phyloP scores from a whole-genome alignment of 1,140 invertebrate genomes.

The Bombyx mandarina region DNA sequence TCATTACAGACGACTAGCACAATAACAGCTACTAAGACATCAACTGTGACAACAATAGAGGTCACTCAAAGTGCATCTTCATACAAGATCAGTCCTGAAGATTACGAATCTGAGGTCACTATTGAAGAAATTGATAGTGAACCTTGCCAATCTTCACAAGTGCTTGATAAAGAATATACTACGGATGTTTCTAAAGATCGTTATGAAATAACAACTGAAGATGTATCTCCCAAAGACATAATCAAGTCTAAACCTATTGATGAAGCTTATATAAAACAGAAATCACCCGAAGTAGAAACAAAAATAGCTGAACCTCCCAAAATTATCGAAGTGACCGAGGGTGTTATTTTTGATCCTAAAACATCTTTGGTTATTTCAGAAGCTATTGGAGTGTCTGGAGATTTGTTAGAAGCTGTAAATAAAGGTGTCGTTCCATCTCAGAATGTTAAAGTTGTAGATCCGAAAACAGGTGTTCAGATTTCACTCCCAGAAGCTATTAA shows the following conservation, averaged over 20 bases:
- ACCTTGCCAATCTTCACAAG: no score
- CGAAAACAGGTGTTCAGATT: slow-evolving; percentile 78
- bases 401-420: slow-evolving; percentile 77
- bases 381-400: slow-evolving; percentile 74
- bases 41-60: slow-evolving; percentile 40
- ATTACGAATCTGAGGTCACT: slow-evolving; percentile 32
- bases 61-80: slow-evolving; percentile 19
- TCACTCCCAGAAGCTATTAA: slow-evolving; percentile 83
- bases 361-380: slow-evolving; percentile 78
- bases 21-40: slow-evolving; percentile 29
- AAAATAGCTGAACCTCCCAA: slow-evolving; percentile 21
- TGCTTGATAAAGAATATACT: no score
- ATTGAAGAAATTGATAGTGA: slow-evolving; percentile 19
- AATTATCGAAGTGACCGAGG: slow-evolving; percentile 75
- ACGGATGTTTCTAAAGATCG: no score
- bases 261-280: slow-evolving; percentile 5
- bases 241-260: not conserved
- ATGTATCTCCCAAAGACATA: slow-evolving; percentile 4
- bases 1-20: slow-evolving; percentile 23
- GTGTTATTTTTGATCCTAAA: slow-evolving; percentile 80
- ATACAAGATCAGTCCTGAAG: slow-evolving; percentile 9
- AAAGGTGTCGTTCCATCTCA: slow-evolving; percentile 77
- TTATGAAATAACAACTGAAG: slow-evolving; percentile 1
- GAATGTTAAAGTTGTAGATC: slow-evolving; percentile 82
- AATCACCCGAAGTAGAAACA: no score